phyloP scores from a whole-genome alignment of 1,140 invertebrate species.

The Gryon sp. region DNA sequence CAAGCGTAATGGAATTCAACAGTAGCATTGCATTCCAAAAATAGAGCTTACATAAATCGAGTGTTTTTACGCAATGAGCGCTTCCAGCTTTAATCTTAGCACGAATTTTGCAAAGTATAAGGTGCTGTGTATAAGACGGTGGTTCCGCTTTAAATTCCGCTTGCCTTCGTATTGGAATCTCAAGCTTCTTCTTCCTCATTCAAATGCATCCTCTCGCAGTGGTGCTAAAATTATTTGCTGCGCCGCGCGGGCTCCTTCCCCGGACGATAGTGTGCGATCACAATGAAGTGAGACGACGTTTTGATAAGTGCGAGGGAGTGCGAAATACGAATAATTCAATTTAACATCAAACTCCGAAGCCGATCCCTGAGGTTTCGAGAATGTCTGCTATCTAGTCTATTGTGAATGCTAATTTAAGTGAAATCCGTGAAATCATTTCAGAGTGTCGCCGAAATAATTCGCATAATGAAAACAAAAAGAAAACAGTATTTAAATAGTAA shows the following conservation, averaged over 20 bases:
- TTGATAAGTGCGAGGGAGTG: conserved; percentile 6
- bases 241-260: conserved; percentile 3
- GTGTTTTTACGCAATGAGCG: conserved; percentile 23
- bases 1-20: conserved; percentile 23
- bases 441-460: too few species aligned
- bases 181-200: conserved; percentile 49
- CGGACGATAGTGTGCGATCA: conserved; percentile 1
- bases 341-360: conserved; percentile 10
- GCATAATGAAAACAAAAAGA: too few species aligned
- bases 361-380: conserved; percentile 6
- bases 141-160: conserved; percentile 59
- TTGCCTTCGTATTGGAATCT: conserved; percentile 41
- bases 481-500: too few species aligned
- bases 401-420: conserved; percentile 4
- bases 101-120: conserved; percentile 29
- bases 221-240: conserved; percentile 42
- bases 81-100: conserved; percentile 48
- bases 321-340: conserved; percentile 37
- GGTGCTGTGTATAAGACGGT: conserved; percentile 32
- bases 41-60: conserved; percentile 26
- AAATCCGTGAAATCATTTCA: neutral
- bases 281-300: conserved; percentile 2
- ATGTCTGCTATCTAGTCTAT: conserved; percentile 6
- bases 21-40: conserved; percentile 48
- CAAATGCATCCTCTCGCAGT: conserved; percentile 38